Evolutionary conservation across 1,140 invertebrate genomes (phyloP).

Genomic region (Xylocopa sonorina): DNA sequence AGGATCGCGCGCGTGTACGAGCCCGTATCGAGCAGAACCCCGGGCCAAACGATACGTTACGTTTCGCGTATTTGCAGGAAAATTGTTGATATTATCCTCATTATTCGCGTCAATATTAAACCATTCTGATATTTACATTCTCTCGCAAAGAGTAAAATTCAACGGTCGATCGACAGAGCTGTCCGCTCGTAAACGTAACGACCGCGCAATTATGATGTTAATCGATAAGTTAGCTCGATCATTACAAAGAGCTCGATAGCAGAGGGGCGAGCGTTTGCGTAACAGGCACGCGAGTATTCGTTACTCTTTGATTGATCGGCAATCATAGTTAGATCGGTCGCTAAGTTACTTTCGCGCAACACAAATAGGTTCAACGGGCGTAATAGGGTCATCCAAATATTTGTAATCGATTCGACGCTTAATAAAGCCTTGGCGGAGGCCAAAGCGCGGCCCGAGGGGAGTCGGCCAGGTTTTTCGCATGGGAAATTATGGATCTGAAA

Average conservation of each 20-base stretch:
- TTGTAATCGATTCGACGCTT: neutral
- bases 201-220: no score
- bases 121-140: no score
- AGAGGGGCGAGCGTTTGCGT: neutral
- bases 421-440: neutral
- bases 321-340: neutral
- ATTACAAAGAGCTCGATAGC: neutral
- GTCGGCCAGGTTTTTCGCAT: neutral
- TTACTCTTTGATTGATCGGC: neutral
- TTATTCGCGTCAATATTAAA: no score
- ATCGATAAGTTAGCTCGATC: neutral
- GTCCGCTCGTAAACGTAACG: no score
- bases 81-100: no score
- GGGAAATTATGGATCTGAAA: neutral
- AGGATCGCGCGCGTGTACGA: neutral
- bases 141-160: no score
- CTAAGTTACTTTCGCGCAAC: neutral
- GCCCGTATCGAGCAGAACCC: neutral
- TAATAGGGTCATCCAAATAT: neutral
- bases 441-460: no score
- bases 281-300: neutral
- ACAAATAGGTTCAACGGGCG: neutral
- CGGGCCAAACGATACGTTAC: neutral
- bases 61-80: slow-evolving; percentile 7
- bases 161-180: no score